These are phyloP conservation scores for Acestrorhynchus altus DNA, from an alignment of 2,797 vertebrate genomes.

Conservation along the genomic window DNA sequence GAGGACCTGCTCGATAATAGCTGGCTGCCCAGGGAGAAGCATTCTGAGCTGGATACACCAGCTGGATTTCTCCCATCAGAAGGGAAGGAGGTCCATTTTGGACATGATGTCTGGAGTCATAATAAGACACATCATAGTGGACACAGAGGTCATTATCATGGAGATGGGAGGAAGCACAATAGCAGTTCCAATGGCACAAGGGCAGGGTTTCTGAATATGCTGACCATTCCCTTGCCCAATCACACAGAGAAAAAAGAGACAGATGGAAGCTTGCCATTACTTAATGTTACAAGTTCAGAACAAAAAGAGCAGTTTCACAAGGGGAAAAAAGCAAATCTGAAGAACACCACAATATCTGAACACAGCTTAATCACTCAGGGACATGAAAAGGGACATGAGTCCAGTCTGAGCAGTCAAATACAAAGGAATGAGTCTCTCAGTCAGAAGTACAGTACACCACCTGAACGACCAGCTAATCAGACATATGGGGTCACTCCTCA, in stretches of 20 bases:
- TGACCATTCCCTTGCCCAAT: slow-evolving; percentile 45
- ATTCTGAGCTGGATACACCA: slow-evolving; percentile 5
- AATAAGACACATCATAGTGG: slow-evolving; percentile 48
- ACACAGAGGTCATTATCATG: slow-evolving; percentile 41
- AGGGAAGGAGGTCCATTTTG: slow-evolving; percentile 2
- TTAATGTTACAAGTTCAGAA: slow-evolving; percentile 18
- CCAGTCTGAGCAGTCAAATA: slow-evolving; percentile 51
- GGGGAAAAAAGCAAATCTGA: slow-evolving; percentile 49
- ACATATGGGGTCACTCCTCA: slow-evolving; percentile 45
- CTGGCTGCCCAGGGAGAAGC: slow-evolving; percentile 54
- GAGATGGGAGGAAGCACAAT: slow-evolving; percentile 30
- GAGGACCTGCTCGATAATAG: slow-evolving; percentile 69
- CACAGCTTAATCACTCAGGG: slow-evolving; percentile 37
- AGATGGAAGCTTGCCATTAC: slow-evolving; percentile 5
- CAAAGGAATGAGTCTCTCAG: slow-evolving; percentile 17
- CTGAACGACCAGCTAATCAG: slow-evolving; percentile 21
- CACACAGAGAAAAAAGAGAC: slow-evolving; percentile 52
- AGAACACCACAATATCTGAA: slow-evolving; percentile 42
- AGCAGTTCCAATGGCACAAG: slow-evolving; percentile 27
- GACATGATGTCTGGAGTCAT: slow-evolving; percentile 38
- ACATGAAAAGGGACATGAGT: slow-evolving; percentile 17
- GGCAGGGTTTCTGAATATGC: slow-evolving; percentile 12
- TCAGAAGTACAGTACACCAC: slow-evolving; percentile 26
- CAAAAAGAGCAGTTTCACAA: slow-evolving; percentile 20
- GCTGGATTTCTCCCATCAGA: slow-evolving; percentile 19